phyloP scores from a whole-genome alignment of 2,113 vertebrate species.

The Podiceps cristatus region DNA sequence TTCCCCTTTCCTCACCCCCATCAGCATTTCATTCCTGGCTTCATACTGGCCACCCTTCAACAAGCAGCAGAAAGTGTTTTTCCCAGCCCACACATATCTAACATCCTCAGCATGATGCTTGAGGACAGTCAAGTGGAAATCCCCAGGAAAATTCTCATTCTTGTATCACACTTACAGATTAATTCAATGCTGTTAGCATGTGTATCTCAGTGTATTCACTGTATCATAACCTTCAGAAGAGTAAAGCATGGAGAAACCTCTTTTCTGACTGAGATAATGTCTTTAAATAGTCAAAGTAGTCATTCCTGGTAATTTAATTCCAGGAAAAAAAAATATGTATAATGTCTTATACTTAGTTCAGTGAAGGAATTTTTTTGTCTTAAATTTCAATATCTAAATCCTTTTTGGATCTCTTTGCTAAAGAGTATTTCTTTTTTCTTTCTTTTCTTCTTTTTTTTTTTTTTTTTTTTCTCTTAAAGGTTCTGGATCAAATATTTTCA shows the following conservation, averaged over 20 bases:
- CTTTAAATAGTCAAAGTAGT: neutral
- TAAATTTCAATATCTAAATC: neutral
- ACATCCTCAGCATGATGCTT: neutral
- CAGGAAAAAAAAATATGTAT: neutral
- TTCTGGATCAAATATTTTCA: too few species aligned
- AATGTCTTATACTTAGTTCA: neutral
- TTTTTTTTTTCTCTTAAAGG: too few species aligned
- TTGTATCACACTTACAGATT: neutral
- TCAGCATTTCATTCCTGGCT: neutral
- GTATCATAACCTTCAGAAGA: neutral
- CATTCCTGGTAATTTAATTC: neutral
- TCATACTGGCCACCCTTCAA: rapidly evolving
- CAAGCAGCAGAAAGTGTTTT: neutral
- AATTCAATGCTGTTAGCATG: rapidly evolving
- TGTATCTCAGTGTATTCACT: neutral
- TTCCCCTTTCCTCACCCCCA: rapidly evolving
- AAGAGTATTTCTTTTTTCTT: too few species aligned
- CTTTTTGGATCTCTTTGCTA: neutral
- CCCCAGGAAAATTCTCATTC: neutral
- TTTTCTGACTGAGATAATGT: neutral
- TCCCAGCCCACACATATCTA: neutral
- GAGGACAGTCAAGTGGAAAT: neutral
- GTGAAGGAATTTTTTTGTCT: neutral
- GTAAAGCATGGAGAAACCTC: neutral
- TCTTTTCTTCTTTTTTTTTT: too few species aligned